These are phyloP conservation scores for Hyalella azteca DNA, from an alignment of 2,888 invertebrate genomes.

Conservation along the genomic window DNA sequence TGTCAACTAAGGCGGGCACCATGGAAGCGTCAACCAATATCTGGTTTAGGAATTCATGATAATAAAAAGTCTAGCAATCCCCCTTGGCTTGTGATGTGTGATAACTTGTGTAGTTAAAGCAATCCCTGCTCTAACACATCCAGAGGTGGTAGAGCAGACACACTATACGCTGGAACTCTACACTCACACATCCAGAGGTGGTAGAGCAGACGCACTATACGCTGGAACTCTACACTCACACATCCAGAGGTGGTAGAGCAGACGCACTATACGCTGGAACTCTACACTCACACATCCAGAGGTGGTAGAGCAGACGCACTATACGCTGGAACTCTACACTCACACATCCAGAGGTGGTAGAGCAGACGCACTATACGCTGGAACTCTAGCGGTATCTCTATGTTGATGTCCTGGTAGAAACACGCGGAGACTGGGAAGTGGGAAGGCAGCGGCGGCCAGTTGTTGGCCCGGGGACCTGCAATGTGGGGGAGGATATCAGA, in stretches of 20 bases:
- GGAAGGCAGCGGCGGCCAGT: slow-evolving; percentile 97
- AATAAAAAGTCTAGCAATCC: no score
- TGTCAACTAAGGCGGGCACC: no score
- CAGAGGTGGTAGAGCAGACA: slow-evolving; percentile 93
- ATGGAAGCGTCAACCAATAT: no score
- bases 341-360: slow-evolving; percentile 97
- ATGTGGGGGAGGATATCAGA: no score
- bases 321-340: slow-evolving; percentile 65
- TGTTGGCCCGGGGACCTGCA: slow-evolving; percentile 74
- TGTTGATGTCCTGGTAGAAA: slow-evolving; percentile 98
- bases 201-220: no score
- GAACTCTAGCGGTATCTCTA: slow-evolving; percentile 97
- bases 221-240: no score
- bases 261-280: neutral
- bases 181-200: slow-evolving; percentile 87
- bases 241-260: neutral
- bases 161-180: slow-evolving; percentile 94
- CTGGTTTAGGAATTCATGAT: no score
- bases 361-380: slow-evolving; percentile 93
- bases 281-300: neutral
- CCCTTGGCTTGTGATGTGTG: no score
- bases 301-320: neutral
- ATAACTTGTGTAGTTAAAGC: no score
- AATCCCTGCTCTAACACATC: no score
- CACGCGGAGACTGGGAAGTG: slow-evolving; percentile 95